These are phyloP conservation scores for Himalopsyche phryganea DNA, from an alignment of 1,140 invertebrate genomes.

Conservation along the genomic window DNA sequence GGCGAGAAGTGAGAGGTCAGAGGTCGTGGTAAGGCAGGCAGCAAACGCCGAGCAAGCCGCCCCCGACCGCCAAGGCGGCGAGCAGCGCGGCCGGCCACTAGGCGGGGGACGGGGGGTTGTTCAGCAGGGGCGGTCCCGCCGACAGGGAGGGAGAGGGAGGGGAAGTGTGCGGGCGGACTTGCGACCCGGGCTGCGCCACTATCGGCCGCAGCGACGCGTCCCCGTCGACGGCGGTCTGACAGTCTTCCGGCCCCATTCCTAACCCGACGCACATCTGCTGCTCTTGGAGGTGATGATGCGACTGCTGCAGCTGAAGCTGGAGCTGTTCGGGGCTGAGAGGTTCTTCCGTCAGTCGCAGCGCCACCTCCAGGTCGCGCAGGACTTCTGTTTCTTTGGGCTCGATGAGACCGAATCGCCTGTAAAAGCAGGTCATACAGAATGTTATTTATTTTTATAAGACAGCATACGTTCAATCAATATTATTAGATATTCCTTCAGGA, in stretches of 20 bases:
- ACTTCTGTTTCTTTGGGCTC: conserved; percentile 95
- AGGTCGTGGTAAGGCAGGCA: conserved; percentile 34
- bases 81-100: conserved; percentile 34
- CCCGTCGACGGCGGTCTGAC: conserved; percentile 39
- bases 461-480: too few species aligned
- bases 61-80: conserved; percentile 25
- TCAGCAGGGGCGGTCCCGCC: conserved; percentile 23
- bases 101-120: conserved; percentile 33
- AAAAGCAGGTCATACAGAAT: too few species aligned
- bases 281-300: background rate
- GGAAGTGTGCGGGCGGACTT: conserved; percentile 41
- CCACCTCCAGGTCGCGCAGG: conserved; percentile 78
- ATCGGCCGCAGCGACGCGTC: conserved; percentile 44
- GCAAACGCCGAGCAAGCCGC: conserved; percentile 27
- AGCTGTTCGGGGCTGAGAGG: conserved; percentile 24
- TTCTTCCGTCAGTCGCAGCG: conserved; percentile 61
- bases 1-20: conserved; percentile 15
- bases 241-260: conserved; percentile 21
- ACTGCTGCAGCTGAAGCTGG: background rate
- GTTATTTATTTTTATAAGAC: too few species aligned
- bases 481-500: too few species aligned
- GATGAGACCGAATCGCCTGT: conserved; percentile 84
- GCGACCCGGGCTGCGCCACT: conserved; percentile 43
- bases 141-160: conserved; percentile 43
- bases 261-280: too few species aligned